Evolutionary conservation across 1,140 invertebrate genomes (phyloP).

Genomic region (Phymorhynchus buccinoides): DNA sequence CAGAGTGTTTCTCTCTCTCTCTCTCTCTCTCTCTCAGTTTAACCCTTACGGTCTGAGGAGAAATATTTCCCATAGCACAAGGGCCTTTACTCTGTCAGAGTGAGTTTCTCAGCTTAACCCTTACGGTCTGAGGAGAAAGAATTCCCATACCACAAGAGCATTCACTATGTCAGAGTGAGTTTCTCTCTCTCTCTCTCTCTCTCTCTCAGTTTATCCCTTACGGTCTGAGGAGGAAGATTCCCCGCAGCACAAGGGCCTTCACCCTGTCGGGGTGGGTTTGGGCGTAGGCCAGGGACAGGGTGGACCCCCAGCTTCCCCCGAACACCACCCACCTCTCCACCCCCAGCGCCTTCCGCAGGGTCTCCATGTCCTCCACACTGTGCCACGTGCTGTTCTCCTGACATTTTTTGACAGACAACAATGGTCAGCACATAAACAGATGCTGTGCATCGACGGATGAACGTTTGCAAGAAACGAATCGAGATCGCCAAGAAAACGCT

Average conservation of each 20-base stretch:
- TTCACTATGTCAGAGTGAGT: conserved; percentile 69
- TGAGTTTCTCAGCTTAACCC: conserved; percentile 54
- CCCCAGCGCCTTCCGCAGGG: conserved; percentile 63
- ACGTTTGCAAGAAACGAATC: no score
- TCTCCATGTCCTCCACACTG: conserved; percentile 71
- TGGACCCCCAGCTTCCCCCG: conserved; percentile 73
- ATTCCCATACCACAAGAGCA: conserved; percentile 69
- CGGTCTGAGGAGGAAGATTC: conserved; percentile 70
- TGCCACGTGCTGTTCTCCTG: conserved; percentile 73
- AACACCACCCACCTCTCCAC: conserved; percentile 72
- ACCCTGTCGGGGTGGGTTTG: conserved; percentile 69
- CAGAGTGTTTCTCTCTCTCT: background rate
- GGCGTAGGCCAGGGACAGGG: conserved; percentile 69
- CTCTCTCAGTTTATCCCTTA: conserved; percentile 14
- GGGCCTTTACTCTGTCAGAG: conserved; percentile 66
- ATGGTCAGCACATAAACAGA: no score
- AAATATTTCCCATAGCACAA: conserved; percentile 71
- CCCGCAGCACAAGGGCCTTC: conserved; percentile 68
- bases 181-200: background rate
- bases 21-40: background rate
- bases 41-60: conserved; percentile 60
- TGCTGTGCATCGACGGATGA: no score
- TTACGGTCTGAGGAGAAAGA: conserved; percentile 68
- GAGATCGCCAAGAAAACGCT: no score
- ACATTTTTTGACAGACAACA: no score